A percentile compares a stretch with the other conserved stretches of the same genome.
Evolutionary conservation across 2,888 invertebrate species (phyloP).

Genomic region (Hydraecia micacea): DNA sequence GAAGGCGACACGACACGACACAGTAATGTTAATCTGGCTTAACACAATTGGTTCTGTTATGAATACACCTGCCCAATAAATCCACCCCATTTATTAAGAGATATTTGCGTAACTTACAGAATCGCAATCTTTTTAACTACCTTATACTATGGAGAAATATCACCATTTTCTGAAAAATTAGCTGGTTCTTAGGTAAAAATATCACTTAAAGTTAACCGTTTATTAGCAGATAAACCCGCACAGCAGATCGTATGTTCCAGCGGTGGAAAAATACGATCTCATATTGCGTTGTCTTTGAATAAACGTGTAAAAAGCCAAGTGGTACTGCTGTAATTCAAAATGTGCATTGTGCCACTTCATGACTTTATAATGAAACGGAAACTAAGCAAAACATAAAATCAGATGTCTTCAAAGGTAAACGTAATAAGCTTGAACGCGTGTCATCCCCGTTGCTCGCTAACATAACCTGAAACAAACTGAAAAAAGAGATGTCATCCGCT

Average conservation of each 20-base stretch:
- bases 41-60: background rate
- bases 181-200: background rate
- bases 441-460: background rate
- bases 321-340: background rate
- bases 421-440: slow-evolving; percentile 5
- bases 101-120: background rate
- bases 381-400: slow-evolving; percentile 10
- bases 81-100: background rate
- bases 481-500: background rate
- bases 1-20: background rate
- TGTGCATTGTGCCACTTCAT: background rate
- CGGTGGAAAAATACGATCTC: too few species aligned
- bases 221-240: background rate
- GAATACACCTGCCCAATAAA: background rate
- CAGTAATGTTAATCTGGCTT: background rate
- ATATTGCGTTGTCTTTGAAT: background rate
- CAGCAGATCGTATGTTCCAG: background rate
- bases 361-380: slow-evolving; percentile 6
- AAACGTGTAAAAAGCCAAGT: background rate
- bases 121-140: background rate
- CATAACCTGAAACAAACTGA: background rate
- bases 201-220: background rate
- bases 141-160: background rate
- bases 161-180: background rate
- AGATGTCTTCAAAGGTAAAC: slow-evolving; percentile 7